Evolutionary conservation across 1,140 invertebrate species (phyloP).

Genomic region (Macrotrachela quadricornifera): DNA sequence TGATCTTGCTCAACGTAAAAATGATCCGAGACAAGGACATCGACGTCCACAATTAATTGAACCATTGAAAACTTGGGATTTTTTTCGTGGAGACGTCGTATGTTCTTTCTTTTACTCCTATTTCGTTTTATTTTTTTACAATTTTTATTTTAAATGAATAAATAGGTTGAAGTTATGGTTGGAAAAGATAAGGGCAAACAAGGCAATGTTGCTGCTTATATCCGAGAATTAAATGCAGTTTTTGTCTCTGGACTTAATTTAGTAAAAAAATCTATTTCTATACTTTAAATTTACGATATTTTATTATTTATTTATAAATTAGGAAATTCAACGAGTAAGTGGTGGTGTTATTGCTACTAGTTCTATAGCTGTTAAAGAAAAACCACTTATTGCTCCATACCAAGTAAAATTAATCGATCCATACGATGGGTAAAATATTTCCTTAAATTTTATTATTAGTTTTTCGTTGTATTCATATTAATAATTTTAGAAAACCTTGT

Average conservation of each 20-base stretch:
- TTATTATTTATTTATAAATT: neutral
- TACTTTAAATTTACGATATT: neutral
- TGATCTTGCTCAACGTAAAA: slow-evolving; percentile 1
- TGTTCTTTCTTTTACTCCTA: no score
- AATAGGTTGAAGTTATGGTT: slow-evolving; percentile 57
- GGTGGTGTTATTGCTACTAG: slow-evolving; percentile 9
- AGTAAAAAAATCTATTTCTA: slow-evolving; percentile 15
- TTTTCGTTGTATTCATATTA: slow-evolving; percentile 8
- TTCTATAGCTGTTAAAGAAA: slow-evolving; percentile 21
- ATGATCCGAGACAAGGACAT: neutral
- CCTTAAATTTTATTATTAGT: neutral
- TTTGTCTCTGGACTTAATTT: slow-evolving; percentile 79
- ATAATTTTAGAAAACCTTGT: slow-evolving; percentile 38
- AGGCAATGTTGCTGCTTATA: slow-evolving; percentile 40
- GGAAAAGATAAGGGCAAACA: slow-evolving; percentile 86
- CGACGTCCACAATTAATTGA: neutral
- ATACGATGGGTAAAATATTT: slow-evolving; percentile 45
- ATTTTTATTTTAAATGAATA: neutral
- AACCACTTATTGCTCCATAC: slow-evolving; percentile 46
- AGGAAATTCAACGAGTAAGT: slow-evolving; percentile 7
- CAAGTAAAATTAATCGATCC: slow-evolving; percentile 76
- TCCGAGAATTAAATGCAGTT: slow-evolving; percentile 87
- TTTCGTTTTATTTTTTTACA: no score
- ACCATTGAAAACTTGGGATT: slow-evolving; percentile 6
- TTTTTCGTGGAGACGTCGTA: slow-evolving; percentile 4